These are phyloP conservation scores for Cyaniris semiargus DNA, from an alignment of 2,888 invertebrate species.

Conservation along the genomic window DNA sequence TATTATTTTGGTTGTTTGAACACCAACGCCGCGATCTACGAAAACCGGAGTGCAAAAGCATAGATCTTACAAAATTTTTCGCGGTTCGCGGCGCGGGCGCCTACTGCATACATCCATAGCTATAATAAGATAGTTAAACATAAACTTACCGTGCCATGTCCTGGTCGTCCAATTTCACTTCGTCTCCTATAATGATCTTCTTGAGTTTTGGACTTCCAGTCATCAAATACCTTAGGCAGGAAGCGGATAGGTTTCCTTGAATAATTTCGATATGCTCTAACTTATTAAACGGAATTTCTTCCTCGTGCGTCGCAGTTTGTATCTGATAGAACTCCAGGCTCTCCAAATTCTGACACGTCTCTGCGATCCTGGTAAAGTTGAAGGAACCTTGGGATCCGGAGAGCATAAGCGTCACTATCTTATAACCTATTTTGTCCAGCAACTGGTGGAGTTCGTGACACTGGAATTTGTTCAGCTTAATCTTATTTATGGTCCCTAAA, in stretches of 20 bases:
- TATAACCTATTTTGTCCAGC: slow-evolving; percentile 77
- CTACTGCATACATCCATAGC: too few relatives aligned
- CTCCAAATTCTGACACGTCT: slow-evolving; percentile 80
- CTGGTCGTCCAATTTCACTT: slow-evolving; percentile 83
- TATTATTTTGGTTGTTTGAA: too few relatives aligned
- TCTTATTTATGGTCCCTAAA: slow-evolving; percentile 72
- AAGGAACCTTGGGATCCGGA: slow-evolving; percentile 80
- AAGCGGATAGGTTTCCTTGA: slow-evolving; percentile 81
- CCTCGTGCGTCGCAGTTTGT: slow-evolving; percentile 80
- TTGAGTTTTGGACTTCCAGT: slow-evolving; percentile 81
- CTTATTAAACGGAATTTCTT: slow-evolving; percentile 80
- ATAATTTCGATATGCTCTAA: slow-evolving; percentile 84
- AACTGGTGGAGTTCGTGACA: slow-evolving; percentile 82
- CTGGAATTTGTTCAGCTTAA: slow-evolving; percentile 83
- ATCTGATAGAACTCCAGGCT: slow-evolving; percentile 85
- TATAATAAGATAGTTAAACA: too few relatives aligned
- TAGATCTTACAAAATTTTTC: too few relatives aligned
- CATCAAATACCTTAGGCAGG: slow-evolving; percentile 81
- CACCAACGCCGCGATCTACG: too few relatives aligned
- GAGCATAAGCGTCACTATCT: slow-evolving; percentile 78
- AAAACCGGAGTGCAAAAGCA: too few relatives aligned
- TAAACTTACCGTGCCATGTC: slow-evolving; percentile 81
- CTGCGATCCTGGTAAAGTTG: slow-evolving; percentile 81
- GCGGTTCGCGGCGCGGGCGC: too few relatives aligned
- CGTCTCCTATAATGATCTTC: slow-evolving; percentile 83